Evolutionary conservation across 2,797 vertebrate genomes (phyloP).

Genomic region (Rhodeus uyekii): DNA sequence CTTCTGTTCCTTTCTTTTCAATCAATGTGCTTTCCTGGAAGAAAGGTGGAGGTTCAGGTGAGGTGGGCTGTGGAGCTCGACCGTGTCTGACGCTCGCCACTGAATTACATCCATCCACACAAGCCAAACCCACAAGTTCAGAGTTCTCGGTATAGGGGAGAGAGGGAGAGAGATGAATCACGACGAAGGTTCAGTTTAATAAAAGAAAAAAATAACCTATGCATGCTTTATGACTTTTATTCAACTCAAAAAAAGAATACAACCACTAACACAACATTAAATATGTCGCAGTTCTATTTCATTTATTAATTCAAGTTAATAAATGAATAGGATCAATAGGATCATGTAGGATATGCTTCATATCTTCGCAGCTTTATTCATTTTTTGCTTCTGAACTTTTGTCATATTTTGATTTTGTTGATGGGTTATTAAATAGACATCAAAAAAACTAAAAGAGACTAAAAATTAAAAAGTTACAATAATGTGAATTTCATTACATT

Average conservation of each 20-base stretch:
- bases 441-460: neutral
- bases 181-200: neutral
- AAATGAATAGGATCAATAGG: too few relatives aligned
- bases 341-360: too few relatives aligned
- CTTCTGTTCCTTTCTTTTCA: neutral
- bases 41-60: conserved; percentile 18
- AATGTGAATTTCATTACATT: neutral
- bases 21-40: neutral
- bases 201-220: neutral
- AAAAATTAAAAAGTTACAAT: neutral
- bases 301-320: neutral
- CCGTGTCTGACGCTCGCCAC: conserved; percentile 13
- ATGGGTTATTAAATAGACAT: too few relatives aligned
- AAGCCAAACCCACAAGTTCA: conserved; percentile 38
- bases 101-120: conserved; percentile 6
- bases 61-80: neutral
- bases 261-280: neutral
- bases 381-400: neutral
- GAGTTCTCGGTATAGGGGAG: neutral
- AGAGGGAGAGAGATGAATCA: conserved; percentile 1
- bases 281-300: neutral
- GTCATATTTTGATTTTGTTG: neutral
- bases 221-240: neutral
- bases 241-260: neutral
- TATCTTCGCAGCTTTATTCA: neutral